Evolutionary conservation across 2,113 vertebrate species (phyloP), one percentile per base, ranked within the genome.

Genomic region (Propithecus coquereli): DNA sequence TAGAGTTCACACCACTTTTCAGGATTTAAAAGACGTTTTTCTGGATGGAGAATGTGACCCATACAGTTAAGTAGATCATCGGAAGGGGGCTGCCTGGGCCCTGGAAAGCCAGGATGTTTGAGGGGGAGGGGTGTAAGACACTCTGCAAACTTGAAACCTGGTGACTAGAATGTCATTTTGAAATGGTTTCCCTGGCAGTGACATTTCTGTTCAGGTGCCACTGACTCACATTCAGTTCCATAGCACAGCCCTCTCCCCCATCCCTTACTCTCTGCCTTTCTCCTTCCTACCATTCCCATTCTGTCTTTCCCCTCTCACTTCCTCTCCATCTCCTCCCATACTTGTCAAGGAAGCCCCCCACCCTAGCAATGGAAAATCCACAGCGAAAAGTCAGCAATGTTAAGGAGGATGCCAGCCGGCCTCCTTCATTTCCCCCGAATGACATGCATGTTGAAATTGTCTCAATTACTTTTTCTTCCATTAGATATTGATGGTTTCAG

Each of bases 191-290:
- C 70, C 22, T 89, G 68, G 18, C 37, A 45, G 84, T 79, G 76
- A 84, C n/a, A n/a, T 94, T 95, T 92, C n/a, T 90, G 74, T 88
- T 66, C 50, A 86, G 74, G 57, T 84, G 65, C n/a, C 61, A 37
- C 9, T 2, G n/a, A 90, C 37, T 93, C 45, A 43, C 40, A 25
- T 40, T 34, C 86, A 16, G 18, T 65, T 79, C 71, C 3, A 6
- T 32, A 70, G 50, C 16, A 16, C 13, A 43, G 16, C 17, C 57
- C 27, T 81, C 47, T 52, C 57, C 37, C 25, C 61, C n/a, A 30
- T 63, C 17, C n/a, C 23, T 82, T 66, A 43, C 23, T 59, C 17
- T 45, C 27, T 34, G 17, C 34, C 68, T 40, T 71, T 40, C 68
- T 45, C 40, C 71, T 73, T 73, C 14, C 40, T 45, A 25, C 70